phyloP scores from a whole-genome alignment of 2,888 invertebrate species.

The Diarsia rubi region DNA sequence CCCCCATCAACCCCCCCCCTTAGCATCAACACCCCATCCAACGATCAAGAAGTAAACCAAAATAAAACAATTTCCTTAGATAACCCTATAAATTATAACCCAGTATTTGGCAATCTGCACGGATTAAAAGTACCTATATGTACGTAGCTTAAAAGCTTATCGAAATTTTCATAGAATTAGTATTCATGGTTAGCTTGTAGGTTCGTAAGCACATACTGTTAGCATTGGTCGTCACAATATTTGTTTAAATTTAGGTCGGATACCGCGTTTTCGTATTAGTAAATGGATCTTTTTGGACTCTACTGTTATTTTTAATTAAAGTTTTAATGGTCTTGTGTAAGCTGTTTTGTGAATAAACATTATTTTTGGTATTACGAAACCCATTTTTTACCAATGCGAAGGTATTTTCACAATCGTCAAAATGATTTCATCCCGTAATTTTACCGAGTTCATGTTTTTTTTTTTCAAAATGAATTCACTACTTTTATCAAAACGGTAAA shows the following conservation, averaged over 20 bases:
- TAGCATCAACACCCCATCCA: too few relatives aligned
- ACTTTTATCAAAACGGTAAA: background rate
- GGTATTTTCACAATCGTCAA: too few relatives aligned
- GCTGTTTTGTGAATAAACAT: background rate
- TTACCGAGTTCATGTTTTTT: background rate
- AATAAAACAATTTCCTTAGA: constrained; percentile 11
- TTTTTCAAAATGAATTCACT: background rate
- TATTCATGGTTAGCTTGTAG: constrained; percentile 39
- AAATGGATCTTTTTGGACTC: constrained; percentile 14
- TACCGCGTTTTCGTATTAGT: constrained; percentile 44
- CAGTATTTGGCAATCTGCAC: background rate
- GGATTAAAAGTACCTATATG: constrained; percentile 32
- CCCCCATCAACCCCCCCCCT: too few relatives aligned
- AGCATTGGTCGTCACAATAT: constrained; percentile 62
- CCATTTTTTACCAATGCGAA: background rate
- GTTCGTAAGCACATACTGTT: constrained; percentile 48
- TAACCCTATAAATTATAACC: constrained; percentile 23
- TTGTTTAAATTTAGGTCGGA: constrained; percentile 62
- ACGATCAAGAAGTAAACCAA: background rate
- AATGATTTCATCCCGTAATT: too few relatives aligned
- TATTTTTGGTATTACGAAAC: background rate
- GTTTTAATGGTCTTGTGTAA: constrained; percentile 10
- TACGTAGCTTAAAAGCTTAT: constrained; percentile 48
- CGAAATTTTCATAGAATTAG: constrained; percentile 49
- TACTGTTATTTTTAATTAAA: constrained; percentile 33